These are phyloP conservation scores for Bufotes viridis DNA, from an alignment of 2,797 vertebrate species.

Conservation along the genomic window DNA sequence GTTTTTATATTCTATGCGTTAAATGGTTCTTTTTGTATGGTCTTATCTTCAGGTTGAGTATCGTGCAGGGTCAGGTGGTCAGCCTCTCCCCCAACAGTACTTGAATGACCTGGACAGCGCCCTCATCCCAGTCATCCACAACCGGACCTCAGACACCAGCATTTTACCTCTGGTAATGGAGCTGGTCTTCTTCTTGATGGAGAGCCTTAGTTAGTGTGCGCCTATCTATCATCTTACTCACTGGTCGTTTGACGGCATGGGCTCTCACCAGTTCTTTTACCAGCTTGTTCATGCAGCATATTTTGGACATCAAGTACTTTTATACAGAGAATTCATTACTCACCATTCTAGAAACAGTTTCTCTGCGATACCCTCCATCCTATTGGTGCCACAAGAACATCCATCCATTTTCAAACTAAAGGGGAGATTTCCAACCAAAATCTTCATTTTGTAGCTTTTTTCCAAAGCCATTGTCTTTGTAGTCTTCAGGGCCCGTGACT, in stretches of 20 bases:
- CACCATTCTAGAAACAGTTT: not conserved
- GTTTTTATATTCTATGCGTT: not conserved
- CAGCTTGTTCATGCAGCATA: not conserved
- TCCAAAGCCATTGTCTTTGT: not conserved
- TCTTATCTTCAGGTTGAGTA: constrained; percentile 85
- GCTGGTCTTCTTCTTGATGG: constrained; percentile 88
- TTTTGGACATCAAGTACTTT: not conserved
- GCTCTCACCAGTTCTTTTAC: constrained; percentile 13
- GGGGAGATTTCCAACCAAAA: not conserved
- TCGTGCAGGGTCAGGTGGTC: constrained; percentile 86
- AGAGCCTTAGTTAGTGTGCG: constrained; percentile 74
- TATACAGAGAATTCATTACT: not conserved
- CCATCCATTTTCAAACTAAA: too few species aligned
- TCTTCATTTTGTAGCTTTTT: not conserved
- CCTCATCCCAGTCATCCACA: constrained; percentile 92
- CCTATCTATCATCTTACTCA: constrained; percentile 40
- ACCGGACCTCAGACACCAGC: constrained; percentile 80
- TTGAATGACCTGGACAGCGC: constrained; percentile 90
- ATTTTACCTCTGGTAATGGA: constrained; percentile 88
- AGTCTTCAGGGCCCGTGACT: not conserved
- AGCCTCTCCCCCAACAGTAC: constrained; percentile 87
- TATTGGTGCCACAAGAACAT: not conserved
- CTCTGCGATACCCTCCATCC: not conserved
- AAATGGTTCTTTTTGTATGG: not conserved
- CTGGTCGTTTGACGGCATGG: constrained; percentile 14